Evolutionary conservation across 2,888 invertebrate species (phyloP).

Genomic region (Drosophila eohydei): DNA sequence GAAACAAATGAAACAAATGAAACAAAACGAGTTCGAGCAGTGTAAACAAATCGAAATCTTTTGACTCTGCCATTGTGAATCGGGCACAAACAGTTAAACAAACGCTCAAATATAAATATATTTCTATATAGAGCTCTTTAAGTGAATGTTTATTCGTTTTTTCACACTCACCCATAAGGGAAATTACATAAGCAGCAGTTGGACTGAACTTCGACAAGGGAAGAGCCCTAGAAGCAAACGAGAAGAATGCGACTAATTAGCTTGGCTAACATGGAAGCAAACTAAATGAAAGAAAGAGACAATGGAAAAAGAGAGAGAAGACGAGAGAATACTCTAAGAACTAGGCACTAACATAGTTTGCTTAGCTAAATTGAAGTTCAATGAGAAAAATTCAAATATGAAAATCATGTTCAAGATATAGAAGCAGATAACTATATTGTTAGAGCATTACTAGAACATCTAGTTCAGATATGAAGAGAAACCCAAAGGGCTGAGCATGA

Average conservation of each 20-base stretch:
- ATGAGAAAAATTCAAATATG: too few relatives aligned
- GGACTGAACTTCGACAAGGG: not conserved
- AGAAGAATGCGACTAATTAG: not conserved
- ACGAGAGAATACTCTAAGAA: too few relatives aligned
- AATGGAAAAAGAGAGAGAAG: not conserved
- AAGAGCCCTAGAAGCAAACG: not conserved
- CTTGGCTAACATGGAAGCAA: not conserved
- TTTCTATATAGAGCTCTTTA: not conserved
- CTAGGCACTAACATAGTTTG: too few relatives aligned
- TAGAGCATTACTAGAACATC: not conserved
- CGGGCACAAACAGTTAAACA: slow-evolving; percentile 4
- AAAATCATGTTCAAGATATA: not conserved
- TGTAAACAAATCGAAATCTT: slow-evolving; percentile 6
- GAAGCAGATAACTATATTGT: not conserved
- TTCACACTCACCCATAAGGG: not conserved
- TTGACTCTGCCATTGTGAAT: slow-evolving; percentile 2
- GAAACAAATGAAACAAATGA: not conserved
- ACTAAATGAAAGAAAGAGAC: not conserved
- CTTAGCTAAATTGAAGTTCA: too few relatives aligned
- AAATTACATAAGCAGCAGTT: not conserved
- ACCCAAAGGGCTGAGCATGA: not conserved
- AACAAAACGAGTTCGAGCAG: not conserved
- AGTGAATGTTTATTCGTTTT: too few relatives aligned
- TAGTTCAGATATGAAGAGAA: too few relatives aligned
- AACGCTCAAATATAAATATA: not conserved